Conservation (phyloP, 2,888 invertebrate species). For the Clostera curtula region DNA sequence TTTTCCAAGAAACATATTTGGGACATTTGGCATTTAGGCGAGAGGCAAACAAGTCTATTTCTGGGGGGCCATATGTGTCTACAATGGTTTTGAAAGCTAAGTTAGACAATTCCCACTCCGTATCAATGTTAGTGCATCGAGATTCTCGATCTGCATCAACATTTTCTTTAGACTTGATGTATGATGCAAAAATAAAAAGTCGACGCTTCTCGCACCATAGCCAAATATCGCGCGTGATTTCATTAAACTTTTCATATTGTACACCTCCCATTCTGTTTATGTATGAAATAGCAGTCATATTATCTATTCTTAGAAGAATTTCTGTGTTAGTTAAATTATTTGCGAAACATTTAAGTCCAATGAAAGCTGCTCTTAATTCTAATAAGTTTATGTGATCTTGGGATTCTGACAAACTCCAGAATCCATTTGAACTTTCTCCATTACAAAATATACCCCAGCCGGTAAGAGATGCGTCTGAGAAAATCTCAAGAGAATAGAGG, state of each 20-base stretch:
- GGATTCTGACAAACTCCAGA: slow-evolving; percentile 1
- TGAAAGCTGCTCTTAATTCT: too few species aligned
- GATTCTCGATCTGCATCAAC: slow-evolving; percentile 3
- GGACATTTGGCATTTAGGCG: slow-evolving; percentile 1
- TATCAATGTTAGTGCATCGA: slow-evolving; percentile 1
- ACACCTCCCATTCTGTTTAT: neutral
- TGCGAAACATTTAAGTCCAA: neutral
- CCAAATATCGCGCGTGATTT: neutral
- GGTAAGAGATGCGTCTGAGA: too few species aligned
- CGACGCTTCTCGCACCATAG: neutral
- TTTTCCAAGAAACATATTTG: slow-evolving; percentile 2
- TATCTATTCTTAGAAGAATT: neutral
- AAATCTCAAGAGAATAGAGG: too few species aligned
- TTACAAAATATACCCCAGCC: slow-evolving; percentile 3
- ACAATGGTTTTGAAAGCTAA: too few species aligned
- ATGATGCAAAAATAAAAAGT: neutral
- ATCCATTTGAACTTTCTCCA: slow-evolving; percentile 1
- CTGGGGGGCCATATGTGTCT: neutral
- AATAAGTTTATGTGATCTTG: too few species aligned
- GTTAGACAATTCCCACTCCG: slow-evolving; percentile 2
- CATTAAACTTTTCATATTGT: neutral
- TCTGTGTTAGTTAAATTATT: neutral
- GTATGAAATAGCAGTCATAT: neutral
- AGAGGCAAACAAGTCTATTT: slow-evolving; percentile 4
- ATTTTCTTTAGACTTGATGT: slow-evolving; percentile 1